Conservation (phyloP, 2,797 vertebrate species). For the Pristis pectinata region DNA sequence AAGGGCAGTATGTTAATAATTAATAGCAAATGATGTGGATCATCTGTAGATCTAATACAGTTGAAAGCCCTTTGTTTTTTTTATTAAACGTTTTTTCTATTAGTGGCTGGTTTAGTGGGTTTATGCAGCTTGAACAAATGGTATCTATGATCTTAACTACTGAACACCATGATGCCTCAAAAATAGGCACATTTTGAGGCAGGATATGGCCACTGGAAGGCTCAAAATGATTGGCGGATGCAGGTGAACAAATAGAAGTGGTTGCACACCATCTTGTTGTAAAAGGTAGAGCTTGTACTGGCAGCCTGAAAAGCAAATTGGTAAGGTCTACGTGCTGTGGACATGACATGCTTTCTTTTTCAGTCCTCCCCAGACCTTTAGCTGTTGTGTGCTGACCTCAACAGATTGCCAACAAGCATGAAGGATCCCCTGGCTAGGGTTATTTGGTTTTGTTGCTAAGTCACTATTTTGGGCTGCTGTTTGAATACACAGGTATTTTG, state of each 20-base stretch:
- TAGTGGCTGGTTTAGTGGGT: neutral
- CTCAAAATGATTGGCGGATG: neutral
- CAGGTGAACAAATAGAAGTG: neutral
- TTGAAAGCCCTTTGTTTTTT: no score
- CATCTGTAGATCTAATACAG: neutral
- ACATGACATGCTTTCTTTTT: neutral
- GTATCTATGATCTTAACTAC: no score
- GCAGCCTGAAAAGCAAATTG: neutral
- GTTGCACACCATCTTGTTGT: neutral
- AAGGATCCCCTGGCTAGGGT: neutral
- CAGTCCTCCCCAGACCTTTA: neutral
- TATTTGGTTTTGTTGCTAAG: neutral
- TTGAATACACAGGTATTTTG: neutral
- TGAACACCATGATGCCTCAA: neutral
- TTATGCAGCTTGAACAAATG: neutral
- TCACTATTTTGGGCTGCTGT: no score
- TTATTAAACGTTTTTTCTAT: neutral
- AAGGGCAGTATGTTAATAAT: neutral
- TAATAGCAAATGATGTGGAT: neutral
- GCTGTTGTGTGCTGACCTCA: no score
- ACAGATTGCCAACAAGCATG: neutral
- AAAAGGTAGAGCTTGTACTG: neutral
- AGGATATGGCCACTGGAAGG: neutral
- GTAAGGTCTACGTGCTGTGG: neutral
- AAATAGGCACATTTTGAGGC: neutral